phyloP scores from a whole-genome alignment of 2,888 invertebrate species.

The Lepidocyrtinus sp. region DNA sequence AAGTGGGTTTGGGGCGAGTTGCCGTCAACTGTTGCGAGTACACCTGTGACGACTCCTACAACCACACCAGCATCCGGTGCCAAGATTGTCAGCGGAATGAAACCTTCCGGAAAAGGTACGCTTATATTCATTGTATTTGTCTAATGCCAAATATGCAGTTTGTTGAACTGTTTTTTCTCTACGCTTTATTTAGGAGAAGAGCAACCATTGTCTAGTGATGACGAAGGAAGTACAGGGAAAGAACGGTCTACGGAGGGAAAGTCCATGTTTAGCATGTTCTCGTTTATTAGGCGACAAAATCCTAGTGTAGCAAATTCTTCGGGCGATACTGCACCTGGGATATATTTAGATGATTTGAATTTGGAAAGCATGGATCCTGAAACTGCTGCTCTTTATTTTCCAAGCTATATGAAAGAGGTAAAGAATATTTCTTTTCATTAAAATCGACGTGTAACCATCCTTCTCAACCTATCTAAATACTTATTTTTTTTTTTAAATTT shows the following conservation, averaged over 20 bases:
- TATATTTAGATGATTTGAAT: constrained; percentile 93
- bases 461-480: no score
- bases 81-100: constrained; percentile 43
- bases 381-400: constrained; percentile 89
- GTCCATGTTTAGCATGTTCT: constrained; percentile 93
- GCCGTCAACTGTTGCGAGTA: constrained; percentile 67
- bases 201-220: constrained; percentile 72
- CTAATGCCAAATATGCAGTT: not conserved
- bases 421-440: constrained; percentile 10
- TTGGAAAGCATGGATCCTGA: constrained; percentile 94
- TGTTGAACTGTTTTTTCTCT: not conserved
- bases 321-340: constrained; percentile 78
- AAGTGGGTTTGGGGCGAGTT: constrained; percentile 70
- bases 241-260: constrained; percentile 62
- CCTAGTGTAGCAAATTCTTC: constrained; percentile 72
- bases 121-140: not conserved
- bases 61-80: constrained; percentile 32
- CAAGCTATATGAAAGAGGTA: constrained; percentile 72
- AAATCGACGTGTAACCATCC: no score
- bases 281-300: constrained; percentile 86
- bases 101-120: constrained; percentile 42
- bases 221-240: constrained; percentile 72
- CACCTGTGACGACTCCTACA: constrained; percentile 66
- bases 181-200: constrained; percentile 52
- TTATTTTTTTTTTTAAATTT: constrained; percentile 6